Conservation (phyloP, 2,113 vertebrate genomes). For the Hippopotamus amphibius region DNA sequence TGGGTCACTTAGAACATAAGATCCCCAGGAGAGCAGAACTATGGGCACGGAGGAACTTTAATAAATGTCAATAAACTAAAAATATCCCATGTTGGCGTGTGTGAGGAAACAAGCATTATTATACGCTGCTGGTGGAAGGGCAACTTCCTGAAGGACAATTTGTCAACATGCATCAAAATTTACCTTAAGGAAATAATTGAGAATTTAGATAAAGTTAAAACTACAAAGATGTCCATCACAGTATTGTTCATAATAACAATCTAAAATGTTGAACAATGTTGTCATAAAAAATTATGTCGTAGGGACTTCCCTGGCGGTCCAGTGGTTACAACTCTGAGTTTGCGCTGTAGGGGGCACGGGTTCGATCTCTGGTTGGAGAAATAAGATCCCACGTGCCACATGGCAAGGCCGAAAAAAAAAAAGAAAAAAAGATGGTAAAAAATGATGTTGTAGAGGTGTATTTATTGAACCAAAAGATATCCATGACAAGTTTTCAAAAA, state of each 20-base stretch:
- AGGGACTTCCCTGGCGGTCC: neutral
- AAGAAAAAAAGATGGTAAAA: neutral
- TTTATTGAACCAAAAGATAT: neutral
- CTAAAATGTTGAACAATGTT: neutral
- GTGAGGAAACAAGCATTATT: neutral
- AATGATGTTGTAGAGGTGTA: neutral
- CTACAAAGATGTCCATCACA: neutral
- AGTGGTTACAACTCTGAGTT: neutral
- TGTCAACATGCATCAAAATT: neutral
- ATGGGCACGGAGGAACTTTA: neutral
- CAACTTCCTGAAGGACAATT: neutral
- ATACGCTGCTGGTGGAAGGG: neutral
- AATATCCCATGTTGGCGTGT: neutral
- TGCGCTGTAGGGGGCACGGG: neutral
- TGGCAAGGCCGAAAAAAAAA: neutral
- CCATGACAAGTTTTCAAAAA: slow-evolving; percentile 27
- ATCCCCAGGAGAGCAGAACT: neutral
- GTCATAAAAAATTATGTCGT: neutral
- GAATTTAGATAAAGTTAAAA: slow-evolving; percentile 41
- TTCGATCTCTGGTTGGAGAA: neutral
- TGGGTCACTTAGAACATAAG: slow-evolving; percentile 19
- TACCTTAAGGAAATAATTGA: slow-evolving; percentile 45
- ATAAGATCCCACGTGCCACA: neutral
- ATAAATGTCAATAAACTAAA: neutral
- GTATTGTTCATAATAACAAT: neutral